Conservation (phyloP, 2,797 vertebrate species). For the Staurois parvus region DNA sequence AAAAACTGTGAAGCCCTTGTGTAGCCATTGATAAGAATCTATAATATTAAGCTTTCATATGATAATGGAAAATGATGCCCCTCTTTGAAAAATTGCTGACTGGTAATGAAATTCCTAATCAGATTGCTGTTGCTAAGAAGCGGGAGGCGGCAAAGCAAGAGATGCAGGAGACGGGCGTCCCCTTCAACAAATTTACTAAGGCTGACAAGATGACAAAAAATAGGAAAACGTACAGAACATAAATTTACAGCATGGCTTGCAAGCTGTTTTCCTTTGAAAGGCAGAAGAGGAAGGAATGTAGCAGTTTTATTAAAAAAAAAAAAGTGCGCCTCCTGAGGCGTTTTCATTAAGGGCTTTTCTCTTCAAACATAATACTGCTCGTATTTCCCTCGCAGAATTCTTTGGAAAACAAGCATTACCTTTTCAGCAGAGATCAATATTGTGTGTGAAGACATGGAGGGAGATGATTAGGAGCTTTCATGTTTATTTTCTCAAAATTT, state of each 20-base stretch:
- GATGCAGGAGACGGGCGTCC: conserved; percentile 39
- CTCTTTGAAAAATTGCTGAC: conserved; percentile 77
- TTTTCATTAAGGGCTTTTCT: conserved; percentile 88
- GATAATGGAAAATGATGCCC: conserved; percentile 79
- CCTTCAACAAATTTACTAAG: conserved; percentile 73
- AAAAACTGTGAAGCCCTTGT: conserved; percentile 78
- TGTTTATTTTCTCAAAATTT: conserved; percentile 66
- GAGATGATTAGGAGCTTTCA: conserved; percentile 68
- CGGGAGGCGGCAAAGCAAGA: conserved; percentile 56
- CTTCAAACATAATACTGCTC: conserved; percentile 81
- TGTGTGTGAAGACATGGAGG: conserved; percentile 74
- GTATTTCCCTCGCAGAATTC: conserved; percentile 74
- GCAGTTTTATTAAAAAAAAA: conserved; percentile 81
- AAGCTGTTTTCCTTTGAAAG: conserved; percentile 66
- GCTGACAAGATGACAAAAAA: conserved; percentile 75
- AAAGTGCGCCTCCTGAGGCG: conserved; percentile 83
- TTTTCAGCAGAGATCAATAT: conserved; percentile 77
- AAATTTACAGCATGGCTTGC: conserved; percentile 75
- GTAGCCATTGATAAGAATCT: conserved; percentile 79
- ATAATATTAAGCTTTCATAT: conserved; percentile 83
- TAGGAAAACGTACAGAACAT: conserved; percentile 75
- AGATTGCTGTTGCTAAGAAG: conserved; percentile 74
- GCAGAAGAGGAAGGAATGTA: conserved; percentile 69
- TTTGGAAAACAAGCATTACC: conserved; percentile 74
- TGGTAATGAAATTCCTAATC: conserved; percentile 82